Percentiles rank a stretch among this genome's conserved stretches.
These are phyloP conservation scores for Sebastes melanostomus DNA, from an alignment of 2,797 vertebrate genomes.

Conservation along the genomic window DNA sequence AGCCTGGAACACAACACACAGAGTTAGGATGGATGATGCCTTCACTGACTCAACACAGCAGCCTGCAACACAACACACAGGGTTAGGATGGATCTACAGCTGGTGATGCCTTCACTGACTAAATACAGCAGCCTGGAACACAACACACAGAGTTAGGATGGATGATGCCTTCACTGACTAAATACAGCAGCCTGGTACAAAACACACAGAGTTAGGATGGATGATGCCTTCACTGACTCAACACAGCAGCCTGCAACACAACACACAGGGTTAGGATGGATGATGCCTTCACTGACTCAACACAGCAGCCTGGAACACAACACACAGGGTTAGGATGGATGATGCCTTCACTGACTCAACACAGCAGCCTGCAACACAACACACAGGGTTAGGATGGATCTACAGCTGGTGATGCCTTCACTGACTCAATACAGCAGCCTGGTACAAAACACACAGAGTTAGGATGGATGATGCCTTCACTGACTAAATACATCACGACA, in stretches of 20 bases:
- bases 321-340: background rate
- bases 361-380: slow-evolving; percentile 82
- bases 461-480: background rate
- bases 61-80: background rate
- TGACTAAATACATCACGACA: background rate
- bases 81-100: too few species aligned
- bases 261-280: background rate
- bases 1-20: slow-evolving; percentile 78
- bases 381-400: background rate
- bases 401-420: too few species aligned
- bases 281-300: slow-evolving; percentile 72
- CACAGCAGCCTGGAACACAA: slow-evolving; percentile 87
- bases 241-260: background rate
- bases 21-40: background rate
- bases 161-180: background rate
- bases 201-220: background rate
- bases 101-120: background rate
- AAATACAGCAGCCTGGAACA: slow-evolving; percentile 82
- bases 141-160: background rate
- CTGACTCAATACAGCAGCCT: too few species aligned
- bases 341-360: background rate
- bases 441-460: too few species aligned
- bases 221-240: background rate
- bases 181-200: slow-evolving; percentile 89
- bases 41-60: background rate